phyloP scores from a whole-genome alignment of 2,113 vertebrate genomes.

The Serinus canaria region DNA sequence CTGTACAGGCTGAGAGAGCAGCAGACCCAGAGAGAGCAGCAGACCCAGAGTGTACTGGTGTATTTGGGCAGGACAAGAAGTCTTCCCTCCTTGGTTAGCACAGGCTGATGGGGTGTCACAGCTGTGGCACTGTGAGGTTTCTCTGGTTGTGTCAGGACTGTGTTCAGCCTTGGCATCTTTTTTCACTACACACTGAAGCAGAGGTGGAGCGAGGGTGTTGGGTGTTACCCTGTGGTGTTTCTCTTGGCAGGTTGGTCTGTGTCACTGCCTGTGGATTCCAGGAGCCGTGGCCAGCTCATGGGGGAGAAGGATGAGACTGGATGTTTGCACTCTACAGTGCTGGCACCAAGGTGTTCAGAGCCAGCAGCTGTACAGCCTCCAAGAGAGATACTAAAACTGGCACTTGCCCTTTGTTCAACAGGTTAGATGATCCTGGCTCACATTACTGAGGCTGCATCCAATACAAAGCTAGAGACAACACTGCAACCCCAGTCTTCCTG shows the following conservation, averaged over 20 bases:
- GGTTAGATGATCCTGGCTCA: neutral
- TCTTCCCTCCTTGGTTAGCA: neutral
- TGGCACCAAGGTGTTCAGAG: neutral
- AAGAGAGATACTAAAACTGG: neutral
- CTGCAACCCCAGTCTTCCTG: neutral
- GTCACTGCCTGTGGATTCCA: neutral
- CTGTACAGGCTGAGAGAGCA: neutral
- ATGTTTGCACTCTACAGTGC: neutral
- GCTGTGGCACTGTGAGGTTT: neutral
- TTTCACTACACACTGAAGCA: neutral
- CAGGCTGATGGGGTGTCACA: neutral
- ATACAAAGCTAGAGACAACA: neutral
- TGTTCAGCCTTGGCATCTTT: neutral
- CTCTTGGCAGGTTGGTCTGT: neutral
- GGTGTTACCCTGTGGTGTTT: neutral
- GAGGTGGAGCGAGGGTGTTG: neutral
- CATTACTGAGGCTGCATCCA: neutral
- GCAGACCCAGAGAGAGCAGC: neutral
- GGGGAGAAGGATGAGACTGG: neutral
- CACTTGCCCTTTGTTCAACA: neutral
- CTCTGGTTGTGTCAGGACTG: neutral
- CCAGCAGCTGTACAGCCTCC: neutral
- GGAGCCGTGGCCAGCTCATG: neutral
- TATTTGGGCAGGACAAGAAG: neutral
- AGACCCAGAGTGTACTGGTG: neutral